Base-by-base conservation (phyloP, 2,113 vertebrate genomes). In the Hucho hucho region DNA sequence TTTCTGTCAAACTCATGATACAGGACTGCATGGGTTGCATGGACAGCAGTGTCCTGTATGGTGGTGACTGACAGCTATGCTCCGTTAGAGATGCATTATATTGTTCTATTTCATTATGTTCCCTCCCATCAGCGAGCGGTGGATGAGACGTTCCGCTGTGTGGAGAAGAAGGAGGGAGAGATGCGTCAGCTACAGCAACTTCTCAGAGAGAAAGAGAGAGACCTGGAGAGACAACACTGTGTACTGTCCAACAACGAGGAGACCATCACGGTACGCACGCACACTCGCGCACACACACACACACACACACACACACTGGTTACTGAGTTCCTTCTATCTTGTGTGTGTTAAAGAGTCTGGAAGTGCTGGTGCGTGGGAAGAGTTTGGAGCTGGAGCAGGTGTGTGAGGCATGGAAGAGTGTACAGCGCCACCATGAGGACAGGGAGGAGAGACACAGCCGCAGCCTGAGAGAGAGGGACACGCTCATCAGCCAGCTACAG, bases 81-180 rank as follows among this genome's bases (percentile, higher is more conserved):
- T n/a, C 6, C 25, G 0, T 0, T 14, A 1, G 49, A 53, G 49
- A 53, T 53, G 49, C 1, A 18, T 53, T 4, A 18, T 1, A 18
- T 18, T 53, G 16, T 18, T 53, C 49, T 18, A 18, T 18, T 53
- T 18, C 1, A 4, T 18, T 14, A 3, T 53, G 49, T 18, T 22
- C 28, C 64, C 14, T 32, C 28, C 64, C 64, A 14, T 37, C 87
- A 99, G 97, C 87, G 85, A 75, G 90, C 94, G 0, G 90, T 97
- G 1, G 96, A 97, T 70, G 95, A 96, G 25, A 98, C 94, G 85
- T 97, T 96, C 87, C 87, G 70, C 71, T 90, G 93, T 49, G 75
- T 96, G 78, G 95, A 97, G 89, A 90, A 95, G 80, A 96, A 95
- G 66, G 96, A 97, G 37, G 92, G 90, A 11, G 95, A 97, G 67